These are phyloP conservation scores for Nematopogon swammerdamellus DNA, from an alignment of 2,888 invertebrate species.

Conservation along the genomic window DNA sequence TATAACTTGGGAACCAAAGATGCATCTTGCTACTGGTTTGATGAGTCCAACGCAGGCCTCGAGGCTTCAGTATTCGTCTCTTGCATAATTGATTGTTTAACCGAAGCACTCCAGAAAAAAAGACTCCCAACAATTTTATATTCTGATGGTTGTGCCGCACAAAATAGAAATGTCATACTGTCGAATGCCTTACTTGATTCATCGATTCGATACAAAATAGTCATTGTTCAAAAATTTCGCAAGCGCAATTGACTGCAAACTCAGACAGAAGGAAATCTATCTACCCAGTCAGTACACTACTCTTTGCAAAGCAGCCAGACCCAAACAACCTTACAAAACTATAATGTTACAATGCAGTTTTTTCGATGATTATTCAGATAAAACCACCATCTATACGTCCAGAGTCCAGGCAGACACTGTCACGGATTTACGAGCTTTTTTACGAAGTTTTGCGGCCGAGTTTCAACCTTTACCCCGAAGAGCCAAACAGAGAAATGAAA, in stretches of 20 bases:
- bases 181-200: neutral
- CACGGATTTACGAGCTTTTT: neutral
- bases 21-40: neutral
- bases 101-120: neutral
- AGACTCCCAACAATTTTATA: neutral
- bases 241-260: constrained; percentile 16
- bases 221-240: constrained; percentile 1
- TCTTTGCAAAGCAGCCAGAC: constrained; percentile 10
- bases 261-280: constrained; percentile 14
- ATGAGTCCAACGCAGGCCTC: neutral
- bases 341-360: constrained; percentile 6
- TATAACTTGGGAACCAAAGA: constrained; percentile 4
- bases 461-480: neutral
- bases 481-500: neutral
- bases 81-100: neutral
- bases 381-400: constrained; percentile 7
- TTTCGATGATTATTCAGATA: constrained; percentile 8
- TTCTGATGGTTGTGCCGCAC: neutral
- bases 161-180: constrained; percentile 1
- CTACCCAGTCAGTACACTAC: constrained; percentile 13
- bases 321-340: constrained; percentile 9
- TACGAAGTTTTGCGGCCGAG: neutral
- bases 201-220: neutral
- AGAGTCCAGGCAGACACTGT: constrained; percentile 1
- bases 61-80: neutral